Percentiles rank a stretch among this genome's conserved stretches.
These are phyloP conservation scores for Pollenia angustigena DNA, from an alignment of 2,888 invertebrate genomes.

Conservation along the genomic window DNA sequence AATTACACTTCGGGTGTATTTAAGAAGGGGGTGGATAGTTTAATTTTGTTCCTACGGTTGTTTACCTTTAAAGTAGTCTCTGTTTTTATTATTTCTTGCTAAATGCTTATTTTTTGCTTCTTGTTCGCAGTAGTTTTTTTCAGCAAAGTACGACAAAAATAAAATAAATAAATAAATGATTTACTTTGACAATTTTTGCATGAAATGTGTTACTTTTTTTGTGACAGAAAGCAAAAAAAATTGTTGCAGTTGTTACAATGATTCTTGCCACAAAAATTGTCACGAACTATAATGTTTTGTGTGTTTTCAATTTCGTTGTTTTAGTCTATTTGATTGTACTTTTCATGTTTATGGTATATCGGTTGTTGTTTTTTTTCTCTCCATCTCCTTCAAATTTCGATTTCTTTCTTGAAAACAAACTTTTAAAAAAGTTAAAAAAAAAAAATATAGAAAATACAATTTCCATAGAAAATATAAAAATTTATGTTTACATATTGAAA, in stretches of 20 bases:
- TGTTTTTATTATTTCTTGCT: constrained; percentile 46
- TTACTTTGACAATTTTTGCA: constrained; percentile 73
- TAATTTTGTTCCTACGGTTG: constrained; percentile 37
- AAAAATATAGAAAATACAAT: constrained; percentile 27
- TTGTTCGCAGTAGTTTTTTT: constrained; percentile 41
- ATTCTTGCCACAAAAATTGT: constrained; percentile 71
- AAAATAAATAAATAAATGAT: constrained; percentile 65
- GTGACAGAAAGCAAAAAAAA: constrained; percentile 22
- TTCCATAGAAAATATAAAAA: constrained; percentile 55
- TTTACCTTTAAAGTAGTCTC: constrained; percentile 49
- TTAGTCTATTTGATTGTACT: constrained; percentile 49
- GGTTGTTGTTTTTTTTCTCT: background rate
- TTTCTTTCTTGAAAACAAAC: constrained; percentile 26
- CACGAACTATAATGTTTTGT: constrained; percentile 68
- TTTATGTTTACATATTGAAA: constrained; percentile 42
- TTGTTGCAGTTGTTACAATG: constrained; percentile 63
- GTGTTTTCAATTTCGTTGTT: constrained; percentile 70
- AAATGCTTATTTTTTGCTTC: constrained; percentile 27
- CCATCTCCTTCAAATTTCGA: background rate
- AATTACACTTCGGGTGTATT: too few relatives aligned
- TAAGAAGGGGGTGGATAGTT: background rate
- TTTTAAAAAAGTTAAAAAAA: constrained; percentile 7
- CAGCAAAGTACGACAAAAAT: constrained; percentile 8
- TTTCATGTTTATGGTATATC: constrained; percentile 43
- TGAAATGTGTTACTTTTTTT: constrained; percentile 67